These are phyloP conservation scores for Trichonephila inaurata DNA, from an alignment of 1,140 invertebrate species.

Conservation along the genomic window DNA sequence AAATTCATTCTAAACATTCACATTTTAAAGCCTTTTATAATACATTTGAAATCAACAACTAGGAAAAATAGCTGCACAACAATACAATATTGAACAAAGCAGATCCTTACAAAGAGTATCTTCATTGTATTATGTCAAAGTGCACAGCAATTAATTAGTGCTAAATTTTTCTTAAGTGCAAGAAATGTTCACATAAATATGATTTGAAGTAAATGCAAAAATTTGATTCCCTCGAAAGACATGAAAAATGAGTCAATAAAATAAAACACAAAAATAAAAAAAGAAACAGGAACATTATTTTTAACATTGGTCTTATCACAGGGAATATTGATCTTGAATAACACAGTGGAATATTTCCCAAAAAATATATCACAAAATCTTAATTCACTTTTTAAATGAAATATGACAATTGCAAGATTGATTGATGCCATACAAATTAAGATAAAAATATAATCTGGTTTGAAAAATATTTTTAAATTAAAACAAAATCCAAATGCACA, in stretches of 20 bases:
- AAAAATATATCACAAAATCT: not conserved
- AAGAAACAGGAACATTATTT: slow-evolving; percentile 28
- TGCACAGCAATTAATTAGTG: slow-evolving; percentile 15
- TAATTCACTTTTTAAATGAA: not conserved
- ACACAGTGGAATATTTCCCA: no score
- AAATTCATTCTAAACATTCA: slow-evolving; percentile 20
- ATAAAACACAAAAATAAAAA: not conserved
- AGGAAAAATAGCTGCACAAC: slow-evolving; percentile 11
- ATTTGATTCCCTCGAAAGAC: slow-evolving; percentile 24
- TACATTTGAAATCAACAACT: not conserved
- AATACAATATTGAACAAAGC: not conserved
- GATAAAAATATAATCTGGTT: no score
- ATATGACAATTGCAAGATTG: no score
- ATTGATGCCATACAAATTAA: not conserved
- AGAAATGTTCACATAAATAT: not conserved
- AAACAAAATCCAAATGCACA: no score
- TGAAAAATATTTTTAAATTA: no score
- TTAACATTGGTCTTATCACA: slow-evolving; percentile 22
- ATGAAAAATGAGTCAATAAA: not conserved
- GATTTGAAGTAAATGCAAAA: not conserved
- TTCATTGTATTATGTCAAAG: not conserved
- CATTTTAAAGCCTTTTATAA: not conserved
- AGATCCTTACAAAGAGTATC: not conserved
- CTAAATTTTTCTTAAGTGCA: not conserved
- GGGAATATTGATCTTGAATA: slow-evolving; percentile 14